Evolutionary conservation across 2,113 vertebrate genomes (phyloP), one percentile per base, ranked within the genome.

Genomic region (Mionectes macconnelli): DNA sequence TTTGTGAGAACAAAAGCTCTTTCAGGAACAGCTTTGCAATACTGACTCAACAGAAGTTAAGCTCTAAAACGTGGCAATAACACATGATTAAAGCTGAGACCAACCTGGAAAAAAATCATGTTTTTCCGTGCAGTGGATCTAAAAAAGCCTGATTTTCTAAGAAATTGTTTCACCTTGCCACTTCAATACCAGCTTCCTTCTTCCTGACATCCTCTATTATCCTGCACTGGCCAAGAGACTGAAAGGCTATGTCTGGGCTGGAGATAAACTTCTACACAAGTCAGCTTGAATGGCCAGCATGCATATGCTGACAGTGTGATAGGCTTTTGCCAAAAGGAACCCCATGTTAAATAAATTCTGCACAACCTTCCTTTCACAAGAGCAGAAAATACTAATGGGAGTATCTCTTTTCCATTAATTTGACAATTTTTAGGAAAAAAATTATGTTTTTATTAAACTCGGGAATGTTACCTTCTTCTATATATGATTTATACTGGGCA

Each of bases 1-100:
- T 91, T 64, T 91, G 23, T 69, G 63, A 93, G 63, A 91, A 95
- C 47, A 92, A 95, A 94, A 91, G 55, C 37, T 90, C 47, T 77
- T 84, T 91, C 35, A 94, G 74, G 52, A 63, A 91, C 59, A 85
- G 33, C 84, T 89, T 87, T 91, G 70, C 70, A 89, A 62, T 62
- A 66, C 33, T 73, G 50, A 95, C 37, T 91, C 74, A 93, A 83
- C 30, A 90, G 78, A 55, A 91, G 59, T 82, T 64, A 62, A 91
- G 14, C 57, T 94, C 63, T 85, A 81, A 91, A 97, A 79, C 0
- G 1, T n/a, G 63, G 69, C 89, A 88, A 42, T 52, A 96, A 80
- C 59, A 88, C 21, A 53, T 24, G 37, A 85, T 74, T 80, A 79
- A 85, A 91, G 42, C 27, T 66, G 63, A 87, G 67, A 92, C 64